Percentiles rank a stretch among this genome's conserved stretches.
phyloP scores from a whole-genome alignment of 53 echinoderm and acorn worm genomes.

The Paracentrotus lividus region DNA sequence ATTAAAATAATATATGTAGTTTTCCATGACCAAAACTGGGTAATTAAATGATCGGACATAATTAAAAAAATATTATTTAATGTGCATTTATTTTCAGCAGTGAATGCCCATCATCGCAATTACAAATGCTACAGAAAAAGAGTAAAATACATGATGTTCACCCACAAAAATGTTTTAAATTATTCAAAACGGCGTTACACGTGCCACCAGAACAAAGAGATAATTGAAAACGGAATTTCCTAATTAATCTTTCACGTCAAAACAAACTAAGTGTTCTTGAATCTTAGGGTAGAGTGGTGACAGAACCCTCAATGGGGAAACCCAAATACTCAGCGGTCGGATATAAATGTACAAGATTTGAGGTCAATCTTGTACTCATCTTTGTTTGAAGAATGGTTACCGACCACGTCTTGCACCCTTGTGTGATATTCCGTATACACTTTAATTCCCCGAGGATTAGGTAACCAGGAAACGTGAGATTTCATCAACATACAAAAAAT shows the following conservation, averaged over 20 bases:
- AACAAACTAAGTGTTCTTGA: not conserved
- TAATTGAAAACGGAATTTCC: not conserved
- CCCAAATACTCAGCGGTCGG: not conserved
- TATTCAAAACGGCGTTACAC: not conserved
- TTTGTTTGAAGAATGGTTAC: not conserved
- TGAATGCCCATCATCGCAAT: not conserved
- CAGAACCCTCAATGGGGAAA: not conserved
- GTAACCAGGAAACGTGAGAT: conserved; percentile 49
- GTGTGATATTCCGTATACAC: not conserved
- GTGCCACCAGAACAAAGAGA: not conserved
- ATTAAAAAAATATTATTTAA: no score
- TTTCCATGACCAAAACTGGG: no score
- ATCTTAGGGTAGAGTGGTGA: not conserved
- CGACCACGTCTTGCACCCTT: not conserved
- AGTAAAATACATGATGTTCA: not conserved
- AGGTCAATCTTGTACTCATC: not conserved
- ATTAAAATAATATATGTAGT: no score
- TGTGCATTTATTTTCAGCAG: not conserved
- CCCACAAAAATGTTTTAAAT: not conserved
- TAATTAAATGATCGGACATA: no score
- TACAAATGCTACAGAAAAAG: not conserved
- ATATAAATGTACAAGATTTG: not conserved
- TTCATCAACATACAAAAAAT: conserved; percentile 27
- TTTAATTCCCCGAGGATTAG: conserved; percentile 16
- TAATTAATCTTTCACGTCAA: not conserved